phyloP scores from a whole-genome alignment of 2,113 vertebrate genomes.

The Hypanus sabinus region DNA sequence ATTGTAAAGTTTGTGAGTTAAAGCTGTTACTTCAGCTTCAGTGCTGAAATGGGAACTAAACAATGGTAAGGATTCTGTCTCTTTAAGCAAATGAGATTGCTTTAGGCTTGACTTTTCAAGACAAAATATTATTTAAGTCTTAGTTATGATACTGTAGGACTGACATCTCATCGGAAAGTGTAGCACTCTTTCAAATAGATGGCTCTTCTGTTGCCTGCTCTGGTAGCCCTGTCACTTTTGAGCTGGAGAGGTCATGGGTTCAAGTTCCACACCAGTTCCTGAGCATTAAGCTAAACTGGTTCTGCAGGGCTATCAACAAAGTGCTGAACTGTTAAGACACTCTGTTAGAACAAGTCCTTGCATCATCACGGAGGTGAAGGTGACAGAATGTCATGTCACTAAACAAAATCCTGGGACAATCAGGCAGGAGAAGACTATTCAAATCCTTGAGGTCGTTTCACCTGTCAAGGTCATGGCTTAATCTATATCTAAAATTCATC shows the following conservation, averaged over 20 bases:
- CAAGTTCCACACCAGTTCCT: neutral
- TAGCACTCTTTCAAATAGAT: too few relatives aligned
- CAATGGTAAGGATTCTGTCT: neutral
- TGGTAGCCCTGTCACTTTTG: neutral
- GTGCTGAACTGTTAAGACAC: neutral
- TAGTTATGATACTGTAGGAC: neutral
- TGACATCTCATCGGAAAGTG: neutral
- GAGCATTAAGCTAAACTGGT: neutral
- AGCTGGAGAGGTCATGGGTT: neutral
- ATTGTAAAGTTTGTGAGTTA: neutral
- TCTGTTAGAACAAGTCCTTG: neutral
- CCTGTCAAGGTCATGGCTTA: neutral
- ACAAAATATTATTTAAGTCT: too few relatives aligned
- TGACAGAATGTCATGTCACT: neutral
- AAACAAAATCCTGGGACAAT: neutral
- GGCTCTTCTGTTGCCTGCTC: neutral
- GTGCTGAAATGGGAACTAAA: neutral
- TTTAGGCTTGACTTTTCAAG: neutral
- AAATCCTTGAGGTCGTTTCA: neutral
- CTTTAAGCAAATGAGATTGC: neutral
- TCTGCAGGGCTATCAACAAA: neutral
- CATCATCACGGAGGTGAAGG: too few relatives aligned
- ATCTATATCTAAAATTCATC: neutral
- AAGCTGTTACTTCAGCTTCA: neutral
- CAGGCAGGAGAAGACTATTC: neutral